Percentiles rank a stretch among this genome's conserved stretches.
Conservation (phyloP, 2,888 invertebrate genomes). For the Dryadula phaetusa region DNA sequence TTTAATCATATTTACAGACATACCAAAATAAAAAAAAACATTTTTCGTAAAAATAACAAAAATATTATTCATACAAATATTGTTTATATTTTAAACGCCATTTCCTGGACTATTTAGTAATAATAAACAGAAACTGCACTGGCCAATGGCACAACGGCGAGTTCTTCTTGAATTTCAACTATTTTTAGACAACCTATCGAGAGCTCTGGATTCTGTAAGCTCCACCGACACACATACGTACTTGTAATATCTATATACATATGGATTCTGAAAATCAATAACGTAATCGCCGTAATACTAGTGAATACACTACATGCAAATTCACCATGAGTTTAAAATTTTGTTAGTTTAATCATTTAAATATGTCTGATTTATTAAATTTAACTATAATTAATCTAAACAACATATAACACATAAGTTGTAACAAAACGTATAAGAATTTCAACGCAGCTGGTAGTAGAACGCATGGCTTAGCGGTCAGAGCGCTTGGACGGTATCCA, state of each 20-base stretch:
- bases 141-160: conserved; percentile 4
- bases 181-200: conserved; percentile 24
- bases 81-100: not conserved
- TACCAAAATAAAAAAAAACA: not conserved
- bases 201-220: conserved; percentile 12
- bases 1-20: too few relatives aligned
- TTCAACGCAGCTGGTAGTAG: too few relatives aligned
- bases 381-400: too few relatives aligned
- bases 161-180: not conserved
- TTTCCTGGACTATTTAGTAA: not conserved
- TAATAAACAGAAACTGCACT: conserved; percentile 4
- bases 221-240: not conserved
- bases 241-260: not conserved
- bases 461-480: too few relatives aligned
- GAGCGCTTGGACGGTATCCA: too few relatives aligned
- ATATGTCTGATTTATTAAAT: too few relatives aligned
- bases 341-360: too few relatives aligned
- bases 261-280: conserved; percentile 8
- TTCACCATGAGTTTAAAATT: not conserved
- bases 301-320: not conserved
- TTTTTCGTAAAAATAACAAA: not conserved
- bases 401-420: too few relatives aligned
- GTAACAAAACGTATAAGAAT: too few relatives aligned
- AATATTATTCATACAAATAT: not conserved
- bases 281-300: not conserved